Conservation (phyloP, 2,888 invertebrate genomes). For the Leucania comma region DNA sequence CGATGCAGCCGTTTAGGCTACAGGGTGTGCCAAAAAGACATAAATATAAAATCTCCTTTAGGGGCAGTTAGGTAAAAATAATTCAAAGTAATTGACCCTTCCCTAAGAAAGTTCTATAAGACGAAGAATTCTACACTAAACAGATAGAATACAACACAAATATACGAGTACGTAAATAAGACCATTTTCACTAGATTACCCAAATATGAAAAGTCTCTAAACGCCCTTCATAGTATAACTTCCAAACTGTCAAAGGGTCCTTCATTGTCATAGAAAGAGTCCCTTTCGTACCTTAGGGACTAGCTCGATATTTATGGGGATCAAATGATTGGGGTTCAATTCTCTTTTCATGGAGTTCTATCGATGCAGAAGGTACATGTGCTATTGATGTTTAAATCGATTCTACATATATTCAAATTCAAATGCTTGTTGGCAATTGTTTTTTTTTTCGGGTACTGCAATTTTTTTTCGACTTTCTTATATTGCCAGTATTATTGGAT, state of each 20-base stretch:
- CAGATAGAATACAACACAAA: not conserved
- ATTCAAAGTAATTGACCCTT: too few relatives aligned
- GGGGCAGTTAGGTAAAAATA: too few relatives aligned
- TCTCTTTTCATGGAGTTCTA: slow-evolving; percentile 59
- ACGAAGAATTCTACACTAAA: not conserved
- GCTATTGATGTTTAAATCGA: not conserved
- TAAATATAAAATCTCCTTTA: too few relatives aligned
- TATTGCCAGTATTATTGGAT: not conserved
- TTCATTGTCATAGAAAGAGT: slow-evolving; percentile 49
- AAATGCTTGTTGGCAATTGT: not conserved
- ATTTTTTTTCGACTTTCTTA: not conserved
- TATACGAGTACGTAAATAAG: not conserved
- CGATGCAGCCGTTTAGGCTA: too few relatives aligned
- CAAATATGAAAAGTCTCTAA: slow-evolving; percentile 24
- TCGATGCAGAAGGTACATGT: slow-evolving; percentile 12
- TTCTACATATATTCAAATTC: slow-evolving; percentile 13
- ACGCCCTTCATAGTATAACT: slow-evolving; percentile 12
- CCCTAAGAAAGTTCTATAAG: too few relatives aligned
- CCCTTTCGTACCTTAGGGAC: slow-evolving; percentile 66
- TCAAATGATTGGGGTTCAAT: slow-evolving; percentile 68
- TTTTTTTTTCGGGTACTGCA: not conserved
- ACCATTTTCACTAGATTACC: slow-evolving; percentile 21
- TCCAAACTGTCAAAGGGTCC: slow-evolving; percentile 28
- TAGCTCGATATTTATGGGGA: slow-evolving; percentile 67
- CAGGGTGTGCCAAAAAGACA: too few relatives aligned